Evolutionary conservation across 2,113 vertebrate genomes (phyloP).

Genomic region (Lamprotornis superbus): DNA sequence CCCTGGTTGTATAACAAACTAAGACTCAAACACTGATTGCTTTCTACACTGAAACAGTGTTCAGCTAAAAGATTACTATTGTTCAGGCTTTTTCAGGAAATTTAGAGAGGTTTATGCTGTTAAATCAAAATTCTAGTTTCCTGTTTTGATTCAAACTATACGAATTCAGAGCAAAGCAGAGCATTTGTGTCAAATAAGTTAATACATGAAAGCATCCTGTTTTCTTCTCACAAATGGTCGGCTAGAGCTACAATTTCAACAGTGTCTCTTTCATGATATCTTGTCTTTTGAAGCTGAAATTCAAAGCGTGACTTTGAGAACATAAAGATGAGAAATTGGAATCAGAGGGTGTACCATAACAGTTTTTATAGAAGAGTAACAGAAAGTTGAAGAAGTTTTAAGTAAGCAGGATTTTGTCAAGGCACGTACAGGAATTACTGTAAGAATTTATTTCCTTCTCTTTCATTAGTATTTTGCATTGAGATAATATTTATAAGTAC

Average conservation of each 20-base stretch:
- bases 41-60: neutral
- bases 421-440: neutral
- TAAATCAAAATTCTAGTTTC: slow-evolving; percentile 26
- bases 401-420: neutral
- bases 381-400: neutral
- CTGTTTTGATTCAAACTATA: neutral
- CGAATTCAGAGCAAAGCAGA: neutral
- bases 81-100: slow-evolving; percentile 16
- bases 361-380: neutral
- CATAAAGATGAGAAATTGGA: neutral
- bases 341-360: neutral
- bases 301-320: slow-evolving; percentile 21
- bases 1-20: slow-evolving; percentile 28
- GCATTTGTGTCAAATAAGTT: slow-evolving; percentile 7
- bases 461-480: neutral
- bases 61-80: neutral
- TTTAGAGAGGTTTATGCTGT: neutral
- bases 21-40: slow-evolving; percentile 1
- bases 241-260: slow-evolving; percentile 6
- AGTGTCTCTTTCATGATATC: neutral
- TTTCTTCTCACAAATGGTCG: slow-evolving; percentile 15
- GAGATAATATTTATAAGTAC: neutral
- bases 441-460: neutral
- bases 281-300: slow-evolving; percentile 33
- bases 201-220: slow-evolving; percentile 16